Base-by-base conservation (phyloP, 2,797 vertebrate species). In the Cichlasoma orientale region DNA sequence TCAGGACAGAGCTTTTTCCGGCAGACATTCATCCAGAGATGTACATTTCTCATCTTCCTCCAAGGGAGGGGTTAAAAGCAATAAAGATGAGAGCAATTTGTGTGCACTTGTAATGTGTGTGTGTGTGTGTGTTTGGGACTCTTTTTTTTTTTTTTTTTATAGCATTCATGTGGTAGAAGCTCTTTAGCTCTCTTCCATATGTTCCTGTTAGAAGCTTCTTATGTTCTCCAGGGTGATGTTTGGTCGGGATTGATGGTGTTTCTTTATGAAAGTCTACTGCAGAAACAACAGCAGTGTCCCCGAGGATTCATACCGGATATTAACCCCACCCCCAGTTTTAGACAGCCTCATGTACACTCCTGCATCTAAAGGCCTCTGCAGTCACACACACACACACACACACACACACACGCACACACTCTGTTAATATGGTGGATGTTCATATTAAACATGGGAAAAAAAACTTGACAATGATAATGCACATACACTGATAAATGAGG, bases 221-320 rank as follows among this genome's bases (percentile, higher is more conserved):
- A 38, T 78, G 23, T 52, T 79, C 57, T 79, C 72, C 72, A 74
- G 75, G 61, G 71, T 63, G 58, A 73, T 86, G 73, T 88, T 88
- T 89, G 77, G 72, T 78, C 82, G 75, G 82, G 73, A 86, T 80
- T 56, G 68, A 80, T 74, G 75, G 29, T 78, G 75, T 80, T 83
- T 59, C 66, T 88, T 76, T 81, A 82, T 88, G 83, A 77, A 68
- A 66, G 57, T 75, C 55, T 82, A 78, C 70, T 70, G 69, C 78
- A 86, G 83, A 83, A 82, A 86, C 88, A 88, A 78, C 87, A 85
- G 56, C 82, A 38, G 23, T 9, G 86, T 84, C 80, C 91, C 90
- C 57, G 86, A 89, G 77, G 85, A 80, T 44, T 72, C 75, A 79
- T 82, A 88, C 85, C 70, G 76, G 89, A 91, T 89, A 89, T 87